These are phyloP conservation scores for Sciurus niger DNA, from an alignment of 2,113 vertebrate genomes.

Conservation along the genomic window DNA sequence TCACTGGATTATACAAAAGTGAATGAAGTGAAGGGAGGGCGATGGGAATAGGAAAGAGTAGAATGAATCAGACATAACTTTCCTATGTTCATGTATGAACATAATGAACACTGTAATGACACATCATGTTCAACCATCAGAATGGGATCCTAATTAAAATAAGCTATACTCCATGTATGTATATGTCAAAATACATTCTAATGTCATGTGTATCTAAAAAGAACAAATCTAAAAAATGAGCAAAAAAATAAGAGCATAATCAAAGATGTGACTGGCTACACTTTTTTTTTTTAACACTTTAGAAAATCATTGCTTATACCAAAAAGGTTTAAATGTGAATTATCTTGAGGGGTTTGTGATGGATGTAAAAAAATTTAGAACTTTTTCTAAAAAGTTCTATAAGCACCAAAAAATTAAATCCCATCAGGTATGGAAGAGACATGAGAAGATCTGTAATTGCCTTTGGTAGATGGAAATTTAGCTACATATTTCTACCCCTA, in stretches of 20 bases:
- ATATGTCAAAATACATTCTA: too few relatives aligned
- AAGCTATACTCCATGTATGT: too few relatives aligned
- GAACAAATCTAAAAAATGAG: too few relatives aligned
- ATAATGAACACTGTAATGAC: too few relatives aligned
- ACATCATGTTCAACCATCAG: too few relatives aligned
- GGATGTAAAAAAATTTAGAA: constrained; percentile 6
- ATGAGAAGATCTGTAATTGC: background rate
- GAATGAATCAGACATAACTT: too few relatives aligned
- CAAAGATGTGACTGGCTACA: background rate
- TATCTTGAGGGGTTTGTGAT: background rate
- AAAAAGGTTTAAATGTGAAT: constrained; percentile 10
- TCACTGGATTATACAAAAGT: too few relatives aligned
- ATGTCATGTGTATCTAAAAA: too few relatives aligned
- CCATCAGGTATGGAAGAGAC: background rate
- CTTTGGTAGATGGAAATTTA: background rate
- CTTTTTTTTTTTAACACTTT: background rate
- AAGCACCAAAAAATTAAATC: constrained; percentile 5
- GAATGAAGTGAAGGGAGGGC: too few relatives aligned
- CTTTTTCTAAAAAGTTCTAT: background rate
- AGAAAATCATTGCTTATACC: background rate
- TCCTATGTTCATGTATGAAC: too few relatives aligned
- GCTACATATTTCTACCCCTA: background rate
- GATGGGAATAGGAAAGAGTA: too few relatives aligned
- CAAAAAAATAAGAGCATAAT: background rate
- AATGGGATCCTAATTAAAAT: too few relatives aligned